Evolutionary conservation across 92 coral and sea anemone genomes (phyloP), one percentile per base, ranked within the genome.

Genomic region (Zoanthus sociatus): DNA sequence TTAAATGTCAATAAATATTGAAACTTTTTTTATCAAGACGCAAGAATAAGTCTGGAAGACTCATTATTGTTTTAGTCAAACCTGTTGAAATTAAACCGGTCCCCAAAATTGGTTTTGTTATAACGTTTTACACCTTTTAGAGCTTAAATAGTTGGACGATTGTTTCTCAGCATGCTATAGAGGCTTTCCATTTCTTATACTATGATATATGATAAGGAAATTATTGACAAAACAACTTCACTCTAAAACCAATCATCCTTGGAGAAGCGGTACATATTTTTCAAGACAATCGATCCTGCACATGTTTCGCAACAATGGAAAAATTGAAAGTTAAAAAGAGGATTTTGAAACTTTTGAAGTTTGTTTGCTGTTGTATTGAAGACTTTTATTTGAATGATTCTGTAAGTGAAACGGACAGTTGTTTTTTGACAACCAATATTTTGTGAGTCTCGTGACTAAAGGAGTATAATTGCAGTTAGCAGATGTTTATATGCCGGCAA

Each of bases 211-310:
- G 21, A 18, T 42, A 4, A 79, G 13, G 45, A 45, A 79, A 42
- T 64, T 79, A 73, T 58, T 56, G 84, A 79, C 84, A 63, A 79
- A 79, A 45, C 73, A 20, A 30, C 15, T 47, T 33, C 84, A 37
- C 33, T 17, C 18, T 18, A 45, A 16, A 30, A 12, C 56, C 83
- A 78, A 47, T 64, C 70, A 78, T 4, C 83, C 68, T 79, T 44
- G 33, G 12, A 67, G 44, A 61, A 79, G 73, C 84, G 73, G 74
- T n/a, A 26, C 26, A 26, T 26, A 69, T 79, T 60, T 32, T 37
- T 37, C 71, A 37, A 79, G 9, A 79, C 74, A 81, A 66, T 81
- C 37, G 21, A 26, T 12, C 47, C 64, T 56, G 75, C 75, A 81
- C 47, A 50, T 5, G 18, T 12, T n/a, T 42, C 9, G 31, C 47